Evolutionary conservation across 2,113 vertebrate species (phyloP).

Genomic region (Microtus richardsoni): DNA sequence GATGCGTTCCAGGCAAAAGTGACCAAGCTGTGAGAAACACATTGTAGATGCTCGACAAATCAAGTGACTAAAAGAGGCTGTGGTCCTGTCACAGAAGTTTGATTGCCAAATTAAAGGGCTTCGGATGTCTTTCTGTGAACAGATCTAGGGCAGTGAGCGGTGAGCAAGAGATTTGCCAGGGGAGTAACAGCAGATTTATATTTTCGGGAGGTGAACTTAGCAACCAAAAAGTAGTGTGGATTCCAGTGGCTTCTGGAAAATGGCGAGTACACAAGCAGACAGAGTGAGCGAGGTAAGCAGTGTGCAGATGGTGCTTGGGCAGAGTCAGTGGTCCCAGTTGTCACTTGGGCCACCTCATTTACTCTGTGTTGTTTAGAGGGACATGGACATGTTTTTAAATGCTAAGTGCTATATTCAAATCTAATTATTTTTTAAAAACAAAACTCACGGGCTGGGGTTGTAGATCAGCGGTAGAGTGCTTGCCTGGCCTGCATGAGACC

Average conservation of each 20-base stretch:
- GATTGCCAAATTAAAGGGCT: background rate
- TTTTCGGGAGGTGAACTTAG: slow-evolving; percentile 2
- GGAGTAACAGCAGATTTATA: background rate
- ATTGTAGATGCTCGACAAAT: background rate
- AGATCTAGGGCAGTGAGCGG: background rate
- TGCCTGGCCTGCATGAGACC: background rate
- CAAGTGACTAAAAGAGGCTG: background rate
- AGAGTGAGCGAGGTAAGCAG: background rate
- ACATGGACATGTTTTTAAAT: background rate
- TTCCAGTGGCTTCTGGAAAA: background rate
- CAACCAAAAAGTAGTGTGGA: background rate
- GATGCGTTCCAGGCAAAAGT: background rate
- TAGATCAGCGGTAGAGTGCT: background rate
- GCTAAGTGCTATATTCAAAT: background rate
- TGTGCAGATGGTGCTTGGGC: no score
- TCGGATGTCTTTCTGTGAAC: background rate
- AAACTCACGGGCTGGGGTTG: background rate
- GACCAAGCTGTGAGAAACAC: background rate
- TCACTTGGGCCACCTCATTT: fast-evolving
- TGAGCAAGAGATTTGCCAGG: background rate
- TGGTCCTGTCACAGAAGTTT: background rate
- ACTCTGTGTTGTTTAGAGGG: background rate
- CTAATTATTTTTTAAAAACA: background rate
- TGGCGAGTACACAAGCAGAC: fast-evolving
- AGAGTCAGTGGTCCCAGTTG: fast-evolving